Evolutionary conservation across 2,888 invertebrate species (phyloP).

Genomic region (Caenorhabditis imperialis): DNA sequence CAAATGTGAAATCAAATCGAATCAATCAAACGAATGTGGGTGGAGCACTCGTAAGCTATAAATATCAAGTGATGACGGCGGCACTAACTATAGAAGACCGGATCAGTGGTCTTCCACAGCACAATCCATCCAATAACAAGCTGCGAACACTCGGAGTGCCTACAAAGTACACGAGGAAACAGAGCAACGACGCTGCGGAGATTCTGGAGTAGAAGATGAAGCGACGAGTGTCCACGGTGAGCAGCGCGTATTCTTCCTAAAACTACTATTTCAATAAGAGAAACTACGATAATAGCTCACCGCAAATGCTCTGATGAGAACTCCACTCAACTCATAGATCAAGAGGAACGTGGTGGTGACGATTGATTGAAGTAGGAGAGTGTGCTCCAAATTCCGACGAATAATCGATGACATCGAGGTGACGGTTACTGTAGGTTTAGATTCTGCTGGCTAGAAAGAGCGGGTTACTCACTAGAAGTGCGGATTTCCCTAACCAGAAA

Average conservation of each 20-base stretch:
- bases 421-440: slow-evolving; percentile 4
- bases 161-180: slow-evolving; percentile 30
- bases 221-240: neutral
- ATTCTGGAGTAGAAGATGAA: slow-evolving; percentile 12
- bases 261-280: neutral
- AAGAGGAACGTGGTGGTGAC: slow-evolving; percentile 15
- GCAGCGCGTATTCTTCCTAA: slow-evolving; percentile 5
- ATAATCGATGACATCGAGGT: neutral
- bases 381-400: slow-evolving; percentile 16
- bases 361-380: slow-evolving; percentile 9
- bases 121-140: no score
- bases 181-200: slow-evolving; percentile 7
- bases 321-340: slow-evolving; percentile 5
- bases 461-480: no score
- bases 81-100: no score
- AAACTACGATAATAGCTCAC: neutral
- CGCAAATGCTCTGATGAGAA: neutral
- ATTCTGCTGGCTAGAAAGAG: no score
- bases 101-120: no score
- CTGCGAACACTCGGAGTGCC: slow-evolving; percentile 18
- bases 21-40: no score
- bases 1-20: no score
- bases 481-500: neutral
- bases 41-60: no score
- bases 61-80: no score